phyloP scores from a whole-genome alignment of 1,140 invertebrate genomes.

The Proales similis region DNA sequence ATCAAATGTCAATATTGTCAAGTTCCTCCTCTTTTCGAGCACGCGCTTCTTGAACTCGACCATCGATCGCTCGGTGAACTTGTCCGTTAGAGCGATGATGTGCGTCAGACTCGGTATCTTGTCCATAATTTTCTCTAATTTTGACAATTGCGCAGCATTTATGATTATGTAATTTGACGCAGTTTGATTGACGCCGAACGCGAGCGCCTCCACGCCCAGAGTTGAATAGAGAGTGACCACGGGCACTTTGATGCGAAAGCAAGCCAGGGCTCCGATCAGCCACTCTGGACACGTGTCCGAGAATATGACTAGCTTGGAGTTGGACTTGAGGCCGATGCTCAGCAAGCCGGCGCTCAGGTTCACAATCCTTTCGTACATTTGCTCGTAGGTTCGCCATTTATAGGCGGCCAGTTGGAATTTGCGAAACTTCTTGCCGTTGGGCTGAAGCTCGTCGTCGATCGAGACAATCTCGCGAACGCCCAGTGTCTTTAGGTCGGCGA shows the following conservation, averaged over 20 bases:
- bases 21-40: neutral
- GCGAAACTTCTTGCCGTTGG: slow-evolving; percentile 32
- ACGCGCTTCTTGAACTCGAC: neutral
- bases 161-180: slow-evolving; percentile 11
- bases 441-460: slow-evolving; percentile 28
- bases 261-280: slow-evolving; percentile 85
- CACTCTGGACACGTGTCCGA: slow-evolving; percentile 94
- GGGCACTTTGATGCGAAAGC: slow-evolving; percentile 82
- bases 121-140: slow-evolving; percentile 19
- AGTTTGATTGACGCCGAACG: slow-evolving; percentile 26
- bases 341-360: slow-evolving; percentile 51
- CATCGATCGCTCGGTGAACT: slow-evolving; percentile 4
- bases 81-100: slow-evolving; percentile 13
- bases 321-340: slow-evolving; percentile 57
- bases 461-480: slow-evolving; percentile 24
- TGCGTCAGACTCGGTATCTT: slow-evolving; percentile 4
- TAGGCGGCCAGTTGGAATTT: slow-evolving; percentile 59
- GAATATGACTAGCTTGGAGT: slow-evolving; percentile 78
- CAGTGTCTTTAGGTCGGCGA: slow-evolving; percentile 10
- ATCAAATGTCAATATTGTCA: neutral
- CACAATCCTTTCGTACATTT: slow-evolving; percentile 66
- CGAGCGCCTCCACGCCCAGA: slow-evolving; percentile 76
- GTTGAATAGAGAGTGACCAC: slow-evolving; percentile 95
- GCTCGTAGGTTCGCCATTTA: slow-evolving; percentile 74
- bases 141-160: slow-evolving; percentile 43